Conservation (phyloP, 2,113 vertebrate species). For the Pandion haliaetus region DNA sequence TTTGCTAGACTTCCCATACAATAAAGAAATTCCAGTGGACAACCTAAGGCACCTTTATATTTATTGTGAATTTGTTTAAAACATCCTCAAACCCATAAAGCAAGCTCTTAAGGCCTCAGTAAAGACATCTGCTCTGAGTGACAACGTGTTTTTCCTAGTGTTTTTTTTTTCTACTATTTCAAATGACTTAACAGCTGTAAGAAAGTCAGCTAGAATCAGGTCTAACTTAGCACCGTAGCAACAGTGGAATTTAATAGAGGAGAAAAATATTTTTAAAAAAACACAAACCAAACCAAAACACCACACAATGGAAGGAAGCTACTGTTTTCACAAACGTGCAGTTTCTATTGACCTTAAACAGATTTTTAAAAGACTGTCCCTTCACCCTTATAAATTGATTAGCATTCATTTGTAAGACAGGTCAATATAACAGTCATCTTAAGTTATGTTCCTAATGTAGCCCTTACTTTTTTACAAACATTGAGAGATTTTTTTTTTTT, state of each 20-base stretch:
- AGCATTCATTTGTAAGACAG: not conserved
- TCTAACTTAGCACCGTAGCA: not conserved
- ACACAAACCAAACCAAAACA: too few species aligned
- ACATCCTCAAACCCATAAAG: not conserved
- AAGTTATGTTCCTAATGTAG: not conserved
- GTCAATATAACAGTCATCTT: not conserved
- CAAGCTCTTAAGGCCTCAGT: not conserved
- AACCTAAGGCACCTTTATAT: not conserved
- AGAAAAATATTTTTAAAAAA: not conserved
- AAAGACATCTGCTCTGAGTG: not conserved
- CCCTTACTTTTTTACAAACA: too few species aligned
- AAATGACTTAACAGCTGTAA: not conserved
- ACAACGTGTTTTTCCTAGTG: not conserved
- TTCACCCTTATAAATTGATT: not conserved
- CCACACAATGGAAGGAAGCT: not conserved
- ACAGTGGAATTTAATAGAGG: not conserved
- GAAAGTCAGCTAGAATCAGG: not conserved
- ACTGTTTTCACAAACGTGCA: not conserved
- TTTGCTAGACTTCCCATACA: not conserved
- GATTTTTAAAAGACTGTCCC: not conserved
- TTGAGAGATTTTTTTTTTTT: not conserved
- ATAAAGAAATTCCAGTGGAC: not conserved
- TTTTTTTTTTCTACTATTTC: not conserved
- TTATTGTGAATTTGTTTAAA: not conserved
- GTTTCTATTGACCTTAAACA: not conserved